Percentiles rank a stretch among this genome's conserved stretches.
Evolutionary conservation across 2,888 invertebrate species (phyloP).

Genomic region (Drosophila robusta): DNA sequence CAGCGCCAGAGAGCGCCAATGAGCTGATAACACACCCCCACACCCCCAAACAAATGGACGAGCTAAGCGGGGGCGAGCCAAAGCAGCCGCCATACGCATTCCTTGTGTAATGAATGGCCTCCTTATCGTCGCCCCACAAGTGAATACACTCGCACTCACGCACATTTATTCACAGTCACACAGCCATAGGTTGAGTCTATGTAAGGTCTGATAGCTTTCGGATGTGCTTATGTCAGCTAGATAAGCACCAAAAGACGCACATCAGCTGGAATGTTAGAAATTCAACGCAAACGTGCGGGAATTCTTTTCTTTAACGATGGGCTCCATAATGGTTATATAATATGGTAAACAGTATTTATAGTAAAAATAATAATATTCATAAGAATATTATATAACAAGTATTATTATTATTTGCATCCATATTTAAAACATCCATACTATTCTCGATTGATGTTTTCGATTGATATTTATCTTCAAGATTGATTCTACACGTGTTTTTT

Average conservation of each 20-base stretch:
- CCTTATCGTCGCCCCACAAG: conserved; percentile 33
- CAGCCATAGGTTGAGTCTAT: not conserved
- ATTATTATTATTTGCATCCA: too few relatives aligned
- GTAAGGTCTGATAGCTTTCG: conserved; percentile 11
- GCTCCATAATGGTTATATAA: too few relatives aligned
- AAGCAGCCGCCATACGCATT: conserved; percentile 36
- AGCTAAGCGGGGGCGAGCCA: not conserved
- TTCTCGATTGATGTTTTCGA: too few relatives aligned
- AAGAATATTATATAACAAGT: too few relatives aligned
- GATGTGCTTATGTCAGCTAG: conserved; percentile 13
- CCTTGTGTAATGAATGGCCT: conserved; percentile 54
- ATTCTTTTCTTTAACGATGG: not conserved
- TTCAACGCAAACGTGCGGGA: not conserved
- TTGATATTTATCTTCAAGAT: too few relatives aligned
- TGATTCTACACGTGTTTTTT: too few relatives aligned
- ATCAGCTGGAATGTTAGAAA: conserved; percentile 13
- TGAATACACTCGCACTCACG: conserved; percentile 3
- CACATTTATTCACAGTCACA: not conserved
- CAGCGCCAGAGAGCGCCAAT: conserved; percentile 7
- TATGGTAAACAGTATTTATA: too few relatives aligned
- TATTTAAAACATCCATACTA: too few relatives aligned
- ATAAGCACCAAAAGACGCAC: conserved; percentile 12
- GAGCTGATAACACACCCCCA: conserved; percentile 37
- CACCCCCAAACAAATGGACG: not conserved
- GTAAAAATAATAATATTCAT: too few relatives aligned